These are phyloP conservation scores for Podabrus alpinus DNA, from an alignment of 2,888 invertebrate species.

Conservation along the genomic window DNA sequence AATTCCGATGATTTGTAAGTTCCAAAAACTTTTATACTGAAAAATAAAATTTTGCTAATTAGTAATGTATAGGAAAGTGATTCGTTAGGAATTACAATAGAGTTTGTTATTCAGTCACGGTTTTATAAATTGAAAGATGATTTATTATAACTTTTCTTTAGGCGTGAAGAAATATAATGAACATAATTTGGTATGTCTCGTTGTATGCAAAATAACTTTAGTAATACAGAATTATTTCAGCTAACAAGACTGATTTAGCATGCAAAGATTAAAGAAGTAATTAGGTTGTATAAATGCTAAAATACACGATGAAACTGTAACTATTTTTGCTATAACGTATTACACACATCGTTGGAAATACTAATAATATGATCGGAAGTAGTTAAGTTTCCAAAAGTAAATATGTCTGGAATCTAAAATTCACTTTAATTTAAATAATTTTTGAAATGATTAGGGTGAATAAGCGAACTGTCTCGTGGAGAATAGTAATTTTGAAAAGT, in stretches of 20 bases:
- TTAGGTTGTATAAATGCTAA: background rate
- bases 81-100: background rate
- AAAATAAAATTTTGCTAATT: conserved; percentile 10
- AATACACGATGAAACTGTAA: background rate
- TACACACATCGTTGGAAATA: background rate
- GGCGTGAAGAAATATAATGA: background rate
- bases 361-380: background rate
- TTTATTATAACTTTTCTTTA: background rate
- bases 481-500: too few species aligned
- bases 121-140: background rate
- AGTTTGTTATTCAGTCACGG: background rate
- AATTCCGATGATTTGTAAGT: conserved; percentile 58
- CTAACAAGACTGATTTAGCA: background rate
- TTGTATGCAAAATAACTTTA: background rate
- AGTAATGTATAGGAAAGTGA: background rate
- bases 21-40: conserved; percentile 38
- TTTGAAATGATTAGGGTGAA: too few species aligned
- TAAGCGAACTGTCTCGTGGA: too few species aligned
- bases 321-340: background rate
- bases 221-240: background rate
- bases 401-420: background rate
- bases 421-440: too few species aligned
- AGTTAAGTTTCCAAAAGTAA: background rate
- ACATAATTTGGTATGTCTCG: background rate
- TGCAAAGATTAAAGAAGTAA: background rate